Evolutionary conservation across 2,797 vertebrate genomes (phyloP).

Genomic region (Leptodactylus fallax): DNA sequence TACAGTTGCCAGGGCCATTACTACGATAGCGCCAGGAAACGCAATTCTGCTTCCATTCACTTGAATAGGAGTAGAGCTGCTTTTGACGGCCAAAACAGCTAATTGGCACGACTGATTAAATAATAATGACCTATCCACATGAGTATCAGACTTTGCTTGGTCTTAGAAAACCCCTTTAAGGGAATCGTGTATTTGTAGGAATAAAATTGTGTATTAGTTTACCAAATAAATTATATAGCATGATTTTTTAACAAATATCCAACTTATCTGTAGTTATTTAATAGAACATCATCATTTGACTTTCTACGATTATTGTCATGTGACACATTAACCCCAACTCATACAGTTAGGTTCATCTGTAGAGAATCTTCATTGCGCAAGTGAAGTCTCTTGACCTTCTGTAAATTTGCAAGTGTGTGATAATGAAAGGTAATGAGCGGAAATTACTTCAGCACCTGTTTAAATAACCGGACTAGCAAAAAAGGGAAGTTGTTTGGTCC

Average conservation of each 20-base stretch:
- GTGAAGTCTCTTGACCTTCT: neutral
- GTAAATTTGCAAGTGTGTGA: conserved; percentile 33
- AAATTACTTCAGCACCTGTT: conserved; percentile 54
- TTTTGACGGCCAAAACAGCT: too few relatives aligned
- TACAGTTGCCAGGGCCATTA: too few relatives aligned
- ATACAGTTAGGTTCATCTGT: neutral
- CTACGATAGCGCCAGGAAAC: too few relatives aligned
- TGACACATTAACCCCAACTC: neutral
- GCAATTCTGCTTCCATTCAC: too few relatives aligned
- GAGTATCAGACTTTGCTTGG: too few relatives aligned
- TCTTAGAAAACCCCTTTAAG: too few relatives aligned
- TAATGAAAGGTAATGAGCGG: conserved; percentile 38
- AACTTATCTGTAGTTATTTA: neutral
- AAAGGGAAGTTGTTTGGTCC: conserved; percentile 38
- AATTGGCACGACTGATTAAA: too few relatives aligned
- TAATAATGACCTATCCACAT: too few relatives aligned
- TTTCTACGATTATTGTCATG: neutral
- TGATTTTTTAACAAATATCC: neutral
- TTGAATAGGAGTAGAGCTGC: too few relatives aligned
- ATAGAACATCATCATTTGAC: neutral
- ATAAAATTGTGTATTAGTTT: neutral
- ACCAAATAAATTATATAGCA: neutral
- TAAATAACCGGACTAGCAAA: conserved; percentile 38
- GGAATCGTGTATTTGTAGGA: too few relatives aligned
- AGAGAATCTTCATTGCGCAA: conserved; percentile 9